phyloP scores from a whole-genome alignment of 2,888 invertebrate genomes.

The Catocala sponsa region DNA sequence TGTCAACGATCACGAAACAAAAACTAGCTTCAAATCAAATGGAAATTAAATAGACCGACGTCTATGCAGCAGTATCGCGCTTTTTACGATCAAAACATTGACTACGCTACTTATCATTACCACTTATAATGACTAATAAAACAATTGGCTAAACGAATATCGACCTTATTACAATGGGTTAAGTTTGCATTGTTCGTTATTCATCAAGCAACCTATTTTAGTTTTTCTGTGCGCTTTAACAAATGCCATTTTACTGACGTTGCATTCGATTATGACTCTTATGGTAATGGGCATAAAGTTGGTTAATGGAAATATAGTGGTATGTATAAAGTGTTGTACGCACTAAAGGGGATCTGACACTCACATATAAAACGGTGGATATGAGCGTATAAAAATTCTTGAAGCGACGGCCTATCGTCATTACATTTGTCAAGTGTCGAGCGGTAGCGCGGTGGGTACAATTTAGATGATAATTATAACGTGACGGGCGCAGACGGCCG shows the following conservation, averaged over 20 bases:
- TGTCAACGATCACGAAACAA: conserved; percentile 67
- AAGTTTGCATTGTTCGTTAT: conserved; percentile 49
- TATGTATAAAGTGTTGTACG: conserved; percentile 52
- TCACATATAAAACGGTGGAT: conserved; percentile 84
- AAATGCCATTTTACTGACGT: conserved; percentile 30
- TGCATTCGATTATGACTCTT: conserved; percentile 41
- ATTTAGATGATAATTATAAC: conserved; percentile 87
- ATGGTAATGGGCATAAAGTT: conserved; percentile 19
- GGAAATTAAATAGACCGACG: conserved; percentile 81
- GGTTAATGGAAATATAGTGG: conserved; percentile 18
- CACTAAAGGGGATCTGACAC: conserved; percentile 78
- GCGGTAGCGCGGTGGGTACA: conserved; percentile 80
- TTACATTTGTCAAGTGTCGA: conserved; percentile 87
- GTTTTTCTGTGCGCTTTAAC: conserved; percentile 60
- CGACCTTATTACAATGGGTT: conserved; percentile 46
- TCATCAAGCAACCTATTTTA: conserved; percentile 56
- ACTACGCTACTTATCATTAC: conserved; percentile 64
- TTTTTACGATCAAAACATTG: conserved; percentile 82
- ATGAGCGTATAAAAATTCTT: conserved; percentile 87
- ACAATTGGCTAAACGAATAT: conserved; percentile 33
- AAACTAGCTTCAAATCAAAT: conserved; percentile 74
- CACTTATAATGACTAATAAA: conserved; percentile 45
- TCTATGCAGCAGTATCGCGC: conserved; percentile 78
- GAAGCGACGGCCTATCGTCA: conserved; percentile 80
- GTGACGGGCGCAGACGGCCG: conserved; percentile 61